Conservation (phyloP, 2,797 vertebrate genomes). For the Spatula versicolor region DNA sequence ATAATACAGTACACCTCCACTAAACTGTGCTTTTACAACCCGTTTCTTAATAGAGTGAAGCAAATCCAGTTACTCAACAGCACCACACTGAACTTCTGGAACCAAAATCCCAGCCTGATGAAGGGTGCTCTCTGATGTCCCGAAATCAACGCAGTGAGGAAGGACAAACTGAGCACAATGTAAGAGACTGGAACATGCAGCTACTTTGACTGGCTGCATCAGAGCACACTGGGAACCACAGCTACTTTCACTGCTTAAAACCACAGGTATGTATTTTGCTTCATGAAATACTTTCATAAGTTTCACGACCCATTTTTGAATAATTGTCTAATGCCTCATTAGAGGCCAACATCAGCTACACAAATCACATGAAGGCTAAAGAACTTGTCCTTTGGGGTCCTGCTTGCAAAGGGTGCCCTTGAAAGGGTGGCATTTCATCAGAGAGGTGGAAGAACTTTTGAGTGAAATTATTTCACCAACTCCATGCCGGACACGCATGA, state of each 20-base stretch:
- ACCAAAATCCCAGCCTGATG: neutral
- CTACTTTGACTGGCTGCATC: neutral
- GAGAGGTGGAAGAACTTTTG: neutral
- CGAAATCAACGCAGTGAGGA: neutral
- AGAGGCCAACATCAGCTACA: neutral
- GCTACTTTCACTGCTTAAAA: neutral
- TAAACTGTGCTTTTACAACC: neutral
- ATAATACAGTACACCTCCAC: neutral
- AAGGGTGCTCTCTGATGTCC: neutral
- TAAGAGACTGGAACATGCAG: neutral
- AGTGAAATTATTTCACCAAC: neutral
- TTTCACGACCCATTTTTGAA: neutral
- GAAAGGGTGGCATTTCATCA: neutral
- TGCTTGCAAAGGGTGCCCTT: neutral
- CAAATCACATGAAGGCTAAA: neutral
- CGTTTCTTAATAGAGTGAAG: neutral
- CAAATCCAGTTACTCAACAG: neutral
- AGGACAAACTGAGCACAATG: neutral
- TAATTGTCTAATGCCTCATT: neutral
- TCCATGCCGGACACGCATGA: fast-evolving
- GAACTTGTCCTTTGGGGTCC: neutral
- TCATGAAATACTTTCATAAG: neutral
- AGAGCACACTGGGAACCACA: neutral
- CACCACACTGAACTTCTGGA: neutral
- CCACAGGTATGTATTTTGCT: neutral